Evolutionary conservation across 2,113 vertebrate genomes (phyloP), one percentile per base, ranked within the genome.

Genomic region (Capreolus pygargus): DNA sequence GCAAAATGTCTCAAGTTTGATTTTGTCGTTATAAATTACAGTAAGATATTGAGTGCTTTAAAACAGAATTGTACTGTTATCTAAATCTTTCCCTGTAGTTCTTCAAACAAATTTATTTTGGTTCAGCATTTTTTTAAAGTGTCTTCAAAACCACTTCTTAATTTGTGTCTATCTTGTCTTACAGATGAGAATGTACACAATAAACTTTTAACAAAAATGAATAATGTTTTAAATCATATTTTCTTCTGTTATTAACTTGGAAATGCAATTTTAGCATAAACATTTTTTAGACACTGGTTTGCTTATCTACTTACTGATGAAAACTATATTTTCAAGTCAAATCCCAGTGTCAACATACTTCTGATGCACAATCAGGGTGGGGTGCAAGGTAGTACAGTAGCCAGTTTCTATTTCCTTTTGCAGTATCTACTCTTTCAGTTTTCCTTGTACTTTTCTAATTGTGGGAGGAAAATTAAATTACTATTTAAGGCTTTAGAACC

Each of bases 41-140:
- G 27, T 13, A 30, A 14, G 89, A 95, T 94, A 88, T 6, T 81
- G 61, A 96, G 82, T 78, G 39, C 1, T 96, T 98, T 92, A 92
- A 86, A 45, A 97, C 58, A 96, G 94, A 91, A 85, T 50, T 92
- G 74, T 74, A 33, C 1, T 93, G 19, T 86, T 36, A 17, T 94
- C 16, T 83, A 81, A 79, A 50, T 84, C 82, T 86, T 89, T 12
- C 89, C 30, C 61, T 94, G 10, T 91, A 12, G 15, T 89, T 95
- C 91, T 97, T 96, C 89, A 95, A 60, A 96, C 16, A 94, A 95
- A 96, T 79, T 67, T 97, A 25, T 95, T 98, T 97, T 89, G 54
- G 89, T 79, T 97, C 21, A 33, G 88, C 39, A n/a, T 21, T 1
- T 45, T 15, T 88, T 87, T 61, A 5, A 64, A 94, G 17, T 23